These are phyloP conservation scores for Zoanthus gigantus DNA, from an alignment of 92 coral and sea anemone species.

Conservation along the genomic window DNA sequence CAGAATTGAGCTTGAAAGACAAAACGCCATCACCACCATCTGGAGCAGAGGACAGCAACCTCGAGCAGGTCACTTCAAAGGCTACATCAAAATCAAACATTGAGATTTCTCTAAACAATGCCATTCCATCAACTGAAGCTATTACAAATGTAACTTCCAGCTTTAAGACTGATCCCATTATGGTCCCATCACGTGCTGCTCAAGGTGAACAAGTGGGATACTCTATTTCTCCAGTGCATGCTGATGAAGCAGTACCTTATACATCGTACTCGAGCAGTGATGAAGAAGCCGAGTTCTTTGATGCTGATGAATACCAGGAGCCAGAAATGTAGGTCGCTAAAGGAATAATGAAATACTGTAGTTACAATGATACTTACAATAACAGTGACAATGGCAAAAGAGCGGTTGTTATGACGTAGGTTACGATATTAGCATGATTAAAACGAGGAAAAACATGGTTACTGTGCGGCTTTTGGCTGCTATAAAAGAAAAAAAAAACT, in stretches of 20 bases:
- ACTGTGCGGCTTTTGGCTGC: no score
- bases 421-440: no score
- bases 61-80: conserved; percentile 42
- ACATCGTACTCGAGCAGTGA: conserved; percentile 99
- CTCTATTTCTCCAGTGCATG: conserved; percentile 74
- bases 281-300: conserved; percentile 97
- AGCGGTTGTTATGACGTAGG: no score
- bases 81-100: conserved; percentile 75
- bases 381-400: no score
- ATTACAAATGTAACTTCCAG: conserved; percentile 32
- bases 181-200: conserved; percentile 31
- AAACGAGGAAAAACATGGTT: no score
- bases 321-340: conserved; percentile 46
- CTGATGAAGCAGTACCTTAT: conserved; percentile 77
- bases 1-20: conserved; percentile 66
- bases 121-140: conserved; percentile 28
- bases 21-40: conserved; percentile 60
- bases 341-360: not conserved
- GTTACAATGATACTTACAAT: no score
- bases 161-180: conserved; percentile 6
- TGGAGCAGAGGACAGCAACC: conserved; percentile 41
- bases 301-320: conserved; percentile 91
- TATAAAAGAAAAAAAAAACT: no score
- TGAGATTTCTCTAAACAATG: conserved; percentile 63
- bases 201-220: conserved; percentile 67